These are phyloP conservation scores for Gortyna flavago DNA, from an alignment of 2,888 invertebrate species.

Conservation along the genomic window DNA sequence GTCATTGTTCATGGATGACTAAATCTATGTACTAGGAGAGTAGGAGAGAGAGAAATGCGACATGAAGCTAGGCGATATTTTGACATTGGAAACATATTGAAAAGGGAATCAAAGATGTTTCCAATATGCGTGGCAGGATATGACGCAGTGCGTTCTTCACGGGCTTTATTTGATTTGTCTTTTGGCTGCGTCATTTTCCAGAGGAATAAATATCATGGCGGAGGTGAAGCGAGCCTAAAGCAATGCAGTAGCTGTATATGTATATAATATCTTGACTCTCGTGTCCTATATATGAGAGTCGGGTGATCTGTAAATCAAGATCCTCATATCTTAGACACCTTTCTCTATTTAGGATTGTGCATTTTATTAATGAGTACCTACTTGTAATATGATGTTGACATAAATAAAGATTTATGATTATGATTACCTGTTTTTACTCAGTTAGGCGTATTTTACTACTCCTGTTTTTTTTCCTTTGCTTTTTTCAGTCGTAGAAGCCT, in stretches of 20 bases:
- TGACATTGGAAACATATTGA: constrained; percentile 2
- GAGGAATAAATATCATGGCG: background rate
- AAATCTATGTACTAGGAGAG: background rate
- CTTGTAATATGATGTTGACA: too few species aligned
- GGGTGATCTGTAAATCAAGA: too few species aligned
- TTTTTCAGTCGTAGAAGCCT: background rate
- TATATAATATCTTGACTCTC: too few species aligned
- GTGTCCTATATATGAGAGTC: too few species aligned
- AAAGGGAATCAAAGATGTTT: background rate
- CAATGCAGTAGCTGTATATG: too few species aligned
- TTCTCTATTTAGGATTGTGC: too few species aligned
- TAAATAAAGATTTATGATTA: background rate
- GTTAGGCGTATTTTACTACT: background rate
- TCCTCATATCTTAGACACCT: too few species aligned
- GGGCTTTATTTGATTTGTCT: background rate
- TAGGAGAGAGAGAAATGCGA: background rate
- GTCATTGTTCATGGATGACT: constrained; percentile 48
- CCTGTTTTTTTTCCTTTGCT: background rate
- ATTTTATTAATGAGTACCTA: too few species aligned
- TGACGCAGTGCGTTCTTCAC: too few species aligned
- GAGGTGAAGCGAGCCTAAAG: background rate
- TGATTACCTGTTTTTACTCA: background rate
- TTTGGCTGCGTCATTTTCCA: background rate
- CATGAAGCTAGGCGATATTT: constrained; percentile 3
- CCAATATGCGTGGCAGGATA: too few species aligned